Evolutionary conservation across 2,797 vertebrate genomes (phyloP), one percentile per base, ranked within the genome.

Genomic region (Botia kubotai): DNA sequence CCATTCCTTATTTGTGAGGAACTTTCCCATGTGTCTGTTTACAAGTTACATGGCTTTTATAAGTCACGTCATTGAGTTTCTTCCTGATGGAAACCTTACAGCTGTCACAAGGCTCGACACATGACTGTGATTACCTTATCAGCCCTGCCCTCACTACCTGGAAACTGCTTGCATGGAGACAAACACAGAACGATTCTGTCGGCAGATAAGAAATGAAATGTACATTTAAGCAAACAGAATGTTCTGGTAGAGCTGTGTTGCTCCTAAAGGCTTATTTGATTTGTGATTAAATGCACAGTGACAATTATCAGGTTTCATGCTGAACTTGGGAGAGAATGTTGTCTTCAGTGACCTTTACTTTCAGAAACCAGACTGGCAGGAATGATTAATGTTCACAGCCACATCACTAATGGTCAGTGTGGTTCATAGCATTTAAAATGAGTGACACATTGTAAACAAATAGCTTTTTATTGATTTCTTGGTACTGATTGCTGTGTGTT

Each of bases 71-170:
- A 77, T 23, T 4, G 48, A 69, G 46, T 57, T 50, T 70, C 13
- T 80, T 70, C 17, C 29, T 73, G 23, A 63, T 80, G 53, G 19
- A 80, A 73, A 70, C 46, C 69, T 23, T 66, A 36, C 53, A 14
- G 52, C 26, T 14, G 26, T 80, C 73, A 67, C 58, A 7, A 80
- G 82, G 60, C 29, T 76, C 16, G 4, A 58, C 39, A n/a, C 77
- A 72, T 72, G 58, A 83, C 55, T 67, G 26, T 62, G 43, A 65
- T 77, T 57, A 57, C 13, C 58, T 80, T 75, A 79, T 79, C 82
- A 75, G 70, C 57, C 48, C 72, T 80, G 60, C 16, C 26, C 74
- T 43, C 63, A 76, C 52, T 75, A 65, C 66, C 75, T 73, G 50
- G 76, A 69, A 79, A 68, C 58, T 16, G 26, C 53, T 57, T 53